Evolutionary conservation across 2,888 invertebrate species (phyloP).

Genomic region (Cerastoderma edule): DNA sequence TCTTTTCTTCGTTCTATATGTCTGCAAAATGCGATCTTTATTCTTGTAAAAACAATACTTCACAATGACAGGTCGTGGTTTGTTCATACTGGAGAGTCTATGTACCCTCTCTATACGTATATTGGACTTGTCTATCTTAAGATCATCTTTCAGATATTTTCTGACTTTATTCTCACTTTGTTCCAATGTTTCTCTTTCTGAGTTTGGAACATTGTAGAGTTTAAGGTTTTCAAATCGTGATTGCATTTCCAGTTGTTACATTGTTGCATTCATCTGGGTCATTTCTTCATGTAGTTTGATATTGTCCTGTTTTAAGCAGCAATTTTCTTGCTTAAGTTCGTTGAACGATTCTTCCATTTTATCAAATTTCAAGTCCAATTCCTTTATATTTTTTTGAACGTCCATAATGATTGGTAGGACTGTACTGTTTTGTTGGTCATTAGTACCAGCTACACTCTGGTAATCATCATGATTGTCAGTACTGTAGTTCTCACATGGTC

Average conservation of each 20-base stretch:
- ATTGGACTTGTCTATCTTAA: conserved; percentile 2
- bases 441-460: background rate
- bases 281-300: background rate
- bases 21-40: conserved; percentile 16
- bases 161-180: conserved; percentile 17
- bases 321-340: background rate
- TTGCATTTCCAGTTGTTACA: conserved; percentile 8
- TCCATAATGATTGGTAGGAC: background rate
- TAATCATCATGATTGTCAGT: background rate
- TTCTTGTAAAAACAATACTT: conserved; percentile 14
- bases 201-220: conserved; percentile 4
- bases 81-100: background rate
- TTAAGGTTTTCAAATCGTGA: conserved; percentile 10
- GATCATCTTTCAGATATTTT: background rate
- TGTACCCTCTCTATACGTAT: conserved; percentile 19
- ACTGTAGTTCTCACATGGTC: background rate
- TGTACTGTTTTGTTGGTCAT: background rate
- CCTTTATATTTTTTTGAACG: background rate
- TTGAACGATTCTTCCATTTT: conserved; percentile 1
- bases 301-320: background rate
- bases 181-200: background rate
- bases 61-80: conserved; percentile 18
- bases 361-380: conserved; percentile 2
- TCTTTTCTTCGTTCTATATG: background rate
- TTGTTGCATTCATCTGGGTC: background rate